Base-by-base conservation (phyloP, 2,888 invertebrate genomes). In the Mesorhabditis spiculigera region DNA sequence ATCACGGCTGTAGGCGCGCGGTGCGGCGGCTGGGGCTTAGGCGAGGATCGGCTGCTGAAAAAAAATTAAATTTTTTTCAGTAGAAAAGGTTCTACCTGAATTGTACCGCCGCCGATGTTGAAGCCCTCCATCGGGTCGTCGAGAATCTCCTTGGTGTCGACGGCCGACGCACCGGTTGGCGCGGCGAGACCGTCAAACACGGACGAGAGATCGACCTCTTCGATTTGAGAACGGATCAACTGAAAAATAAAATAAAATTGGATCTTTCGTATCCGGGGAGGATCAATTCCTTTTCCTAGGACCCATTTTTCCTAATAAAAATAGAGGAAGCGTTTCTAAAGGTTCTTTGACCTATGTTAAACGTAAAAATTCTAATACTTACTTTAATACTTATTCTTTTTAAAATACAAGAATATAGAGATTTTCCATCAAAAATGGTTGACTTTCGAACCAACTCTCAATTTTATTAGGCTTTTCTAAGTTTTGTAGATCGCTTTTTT, bases 121-220 rank as follows among this genome's bases (percentile, higher is more conserved):
- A 50, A 50, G n/a, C 58, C 58, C 10, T 50, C n/a, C 58, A 50
- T 50, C n/a, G 58, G 8, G n/a, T 50, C 58, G n/a, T 50, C 58
- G n/a, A 13, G 10, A 28, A 28, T 28, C 10, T 50, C 58, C 58
- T 13, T 13, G n/a, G 8, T 50, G 58, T 50, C 58, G n/a, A 13
- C n/a, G 8, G 58, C 58, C 10, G 8, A n/a, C 8, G 8, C n/a
- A n/a, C 10, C 58, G 8, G 58, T 50, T 13, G 67, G 42, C 13
- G 43, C 58, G 4, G 45, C 65, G 43, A 71, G 41, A 6, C 69
- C 68, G 4, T 67, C 65, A 71, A 72, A 75, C 5, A 75, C 63
- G 13, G 44, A 62, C 8, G 67, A 67, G 73, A 76, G 73, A 50
- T 78, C 75, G 10, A 73, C 73, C 4, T 72, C 43, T 16, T 71